Conservation (phyloP, 2,888 invertebrate genomes). For the Chouioia cunea region DNA sequence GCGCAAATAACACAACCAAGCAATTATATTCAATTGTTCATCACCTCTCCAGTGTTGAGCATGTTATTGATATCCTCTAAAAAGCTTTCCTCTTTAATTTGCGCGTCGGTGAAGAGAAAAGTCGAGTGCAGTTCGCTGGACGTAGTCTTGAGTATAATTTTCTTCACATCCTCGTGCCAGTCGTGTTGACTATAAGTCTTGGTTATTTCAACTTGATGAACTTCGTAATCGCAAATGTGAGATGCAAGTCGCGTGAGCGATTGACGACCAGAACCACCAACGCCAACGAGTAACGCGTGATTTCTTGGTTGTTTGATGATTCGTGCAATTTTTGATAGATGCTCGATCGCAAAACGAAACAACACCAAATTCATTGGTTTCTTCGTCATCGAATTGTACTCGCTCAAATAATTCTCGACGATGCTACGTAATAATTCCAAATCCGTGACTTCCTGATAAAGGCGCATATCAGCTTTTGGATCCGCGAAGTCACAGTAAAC, state of each 20-base stretch:
- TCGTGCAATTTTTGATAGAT: conserved; percentile 90
- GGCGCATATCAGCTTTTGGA: conserved; percentile 86
- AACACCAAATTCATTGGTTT: conserved; percentile 96
- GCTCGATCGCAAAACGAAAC: conserved; percentile 94
- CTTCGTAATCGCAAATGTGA: conserved; percentile 93
- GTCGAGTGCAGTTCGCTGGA: conserved; percentile 88
- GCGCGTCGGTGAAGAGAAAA: conserved; percentile 91
- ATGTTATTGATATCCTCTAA: conserved; percentile 94
- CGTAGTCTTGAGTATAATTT: conserved; percentile 82
- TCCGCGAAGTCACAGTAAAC: conserved; percentile 96
- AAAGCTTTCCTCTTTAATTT: conserved; percentile 94
- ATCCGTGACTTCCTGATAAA: conserved; percentile 79
- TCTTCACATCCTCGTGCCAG: conserved; percentile 93
- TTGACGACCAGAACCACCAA: conserved; percentile 95
- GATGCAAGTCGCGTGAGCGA: conserved; percentile 89
- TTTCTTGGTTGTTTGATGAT: conserved; percentile 92
- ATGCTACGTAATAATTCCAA: conserved; percentile 82
- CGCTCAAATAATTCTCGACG: conserved; percentile 88
- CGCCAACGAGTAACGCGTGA: conserved; percentile 90
- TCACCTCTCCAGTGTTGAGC: conserved; percentile 92
- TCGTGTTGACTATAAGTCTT: conserved; percentile 86
- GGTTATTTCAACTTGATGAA: conserved; percentile 93
- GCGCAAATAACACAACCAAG: too few relatives aligned
- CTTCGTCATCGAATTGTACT: conserved; percentile 95
- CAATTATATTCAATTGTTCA: too few relatives aligned